phyloP scores from a whole-genome alignment of 2,797 vertebrate genomes.

The Periophthalmus magnuspinnatus region DNA sequence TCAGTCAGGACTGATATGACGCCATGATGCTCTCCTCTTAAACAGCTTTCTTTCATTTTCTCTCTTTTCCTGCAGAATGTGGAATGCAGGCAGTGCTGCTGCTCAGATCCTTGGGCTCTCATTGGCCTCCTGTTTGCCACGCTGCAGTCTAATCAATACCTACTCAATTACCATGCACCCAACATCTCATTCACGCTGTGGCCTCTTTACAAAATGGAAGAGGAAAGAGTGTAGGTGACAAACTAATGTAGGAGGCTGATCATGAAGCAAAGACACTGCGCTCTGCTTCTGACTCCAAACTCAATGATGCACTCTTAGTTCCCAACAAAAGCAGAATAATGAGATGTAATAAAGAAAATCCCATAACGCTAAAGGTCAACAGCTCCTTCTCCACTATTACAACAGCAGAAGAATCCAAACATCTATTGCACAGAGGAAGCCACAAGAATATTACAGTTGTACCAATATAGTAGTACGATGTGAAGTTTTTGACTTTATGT shows the following conservation, averaged over 20 bases:
- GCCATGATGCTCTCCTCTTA: slow-evolving; percentile 20
- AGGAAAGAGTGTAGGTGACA: slow-evolving; percentile 53
- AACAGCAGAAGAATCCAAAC: slow-evolving; percentile 30
- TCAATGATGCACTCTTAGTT: slow-evolving; percentile 35
- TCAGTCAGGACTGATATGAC: slow-evolving; percentile 30
- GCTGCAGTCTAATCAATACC: slow-evolving; percentile 82
- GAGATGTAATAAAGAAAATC: slow-evolving; percentile 52
- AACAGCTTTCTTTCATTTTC: slow-evolving; percentile 23
- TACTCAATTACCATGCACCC: slow-evolving; percentile 77
- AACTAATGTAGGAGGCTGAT: slow-evolving; percentile 40
- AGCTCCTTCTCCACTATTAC: slow-evolving; percentile 32
- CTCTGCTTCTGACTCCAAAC: slow-evolving; percentile 21
- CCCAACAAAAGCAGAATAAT: slow-evolving; percentile 49
- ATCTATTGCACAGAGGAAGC: slow-evolving; percentile 42
- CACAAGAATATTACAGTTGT: slow-evolving; percentile 52
- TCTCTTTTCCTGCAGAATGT: slow-evolving; percentile 54
- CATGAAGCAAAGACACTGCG: slow-evolving; percentile 42
- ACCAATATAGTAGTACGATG: slow-evolving; percentile 49
- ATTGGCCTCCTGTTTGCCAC: slow-evolving; percentile 67
- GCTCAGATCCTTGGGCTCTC: slow-evolving; percentile 58
- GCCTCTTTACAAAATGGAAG: slow-evolving; percentile 47
- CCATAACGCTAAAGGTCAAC: slow-evolving; percentile 53
- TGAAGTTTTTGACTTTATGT: slow-evolving; percentile 58
- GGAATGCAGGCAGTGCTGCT: slow-evolving; percentile 48
- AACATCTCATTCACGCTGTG: slow-evolving; percentile 74